phyloP scores from a whole-genome alignment of 2,113 vertebrate species.

The Tautogolabrus adspersus region DNA sequence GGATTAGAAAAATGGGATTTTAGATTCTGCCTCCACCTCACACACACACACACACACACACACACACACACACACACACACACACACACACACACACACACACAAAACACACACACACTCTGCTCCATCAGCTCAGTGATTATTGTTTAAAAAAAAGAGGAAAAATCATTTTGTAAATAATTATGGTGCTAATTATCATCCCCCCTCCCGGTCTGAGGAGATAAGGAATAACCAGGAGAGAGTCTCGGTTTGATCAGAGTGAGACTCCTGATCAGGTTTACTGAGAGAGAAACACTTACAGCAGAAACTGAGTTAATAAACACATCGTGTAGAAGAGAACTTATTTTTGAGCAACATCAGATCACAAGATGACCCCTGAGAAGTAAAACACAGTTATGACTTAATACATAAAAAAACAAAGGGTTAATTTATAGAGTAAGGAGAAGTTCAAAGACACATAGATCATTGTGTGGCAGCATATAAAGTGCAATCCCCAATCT shows the following conservation, averaged over 20 bases:
- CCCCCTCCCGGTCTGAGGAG: conserved; percentile 69
- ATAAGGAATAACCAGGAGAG: conserved; percentile 73
- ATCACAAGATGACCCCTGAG: too few relatives aligned
- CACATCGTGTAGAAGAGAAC: too few relatives aligned
- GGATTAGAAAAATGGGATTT: conserved; percentile 84
- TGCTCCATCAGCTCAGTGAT: conserved; percentile 78
- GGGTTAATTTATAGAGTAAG: too few relatives aligned
- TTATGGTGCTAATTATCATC: conserved; percentile 80
- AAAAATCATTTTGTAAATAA: conserved; percentile 77
- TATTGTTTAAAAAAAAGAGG: conserved; percentile 74
- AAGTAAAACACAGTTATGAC: too few relatives aligned
- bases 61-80: too few relatives aligned
- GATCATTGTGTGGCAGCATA: too few relatives aligned
- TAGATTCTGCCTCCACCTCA: conserved; percentile 64
- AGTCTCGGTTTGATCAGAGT: conserved; percentile 65
- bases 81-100: too few relatives aligned
- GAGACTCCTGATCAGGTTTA: conserved; percentile 36
- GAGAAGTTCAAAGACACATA: too few relatives aligned
- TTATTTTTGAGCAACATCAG: too few relatives aligned
- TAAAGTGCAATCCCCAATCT: too few relatives aligned
- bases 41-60: background rate
- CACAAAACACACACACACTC: conserved; percentile 47
- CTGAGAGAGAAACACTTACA: background rate
- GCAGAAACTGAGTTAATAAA: background rate
- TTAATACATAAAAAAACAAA: too few relatives aligned